Conservation (phyloP, 1,140 invertebrate genomes). For the Ceratosolen solmsi region DNA sequence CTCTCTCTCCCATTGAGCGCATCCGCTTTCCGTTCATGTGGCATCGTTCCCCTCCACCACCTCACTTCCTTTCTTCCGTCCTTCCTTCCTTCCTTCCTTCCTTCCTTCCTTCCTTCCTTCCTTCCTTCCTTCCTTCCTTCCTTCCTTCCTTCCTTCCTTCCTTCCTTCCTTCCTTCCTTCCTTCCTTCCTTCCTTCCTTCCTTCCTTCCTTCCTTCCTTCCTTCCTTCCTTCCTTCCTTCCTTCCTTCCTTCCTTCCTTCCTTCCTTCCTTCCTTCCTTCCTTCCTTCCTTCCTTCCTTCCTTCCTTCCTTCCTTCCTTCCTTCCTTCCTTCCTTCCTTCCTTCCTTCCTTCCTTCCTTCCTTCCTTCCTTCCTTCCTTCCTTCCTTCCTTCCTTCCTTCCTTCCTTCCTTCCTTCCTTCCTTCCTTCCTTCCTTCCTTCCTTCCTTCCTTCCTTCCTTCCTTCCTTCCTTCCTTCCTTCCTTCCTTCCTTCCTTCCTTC, state of each 20-base stretch:
- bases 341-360: background rate
- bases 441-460: constrained; percentile 3
- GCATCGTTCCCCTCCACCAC: constrained; percentile 36
- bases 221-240: background rate
- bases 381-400: background rate
- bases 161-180: background rate
- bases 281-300: constrained; percentile 3
- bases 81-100: constrained; percentile 8
- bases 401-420: background rate
- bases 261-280: background rate
- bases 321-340: background rate
- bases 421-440: background rate
- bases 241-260: background rate
- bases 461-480: background rate
- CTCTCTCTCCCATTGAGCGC: constrained; percentile 59
- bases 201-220: constrained; percentile 3
- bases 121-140: background rate
- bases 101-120: background rate
- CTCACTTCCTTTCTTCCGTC: background rate
- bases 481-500: background rate
- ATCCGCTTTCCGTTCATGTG: constrained; percentile 57
- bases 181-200: background rate
- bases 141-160: background rate
- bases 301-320: background rate
- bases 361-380: constrained; percentile 3